Evolutionary conservation across 2,888 invertebrate species (phyloP).

Genomic region (Odontothrips loti): DNA sequence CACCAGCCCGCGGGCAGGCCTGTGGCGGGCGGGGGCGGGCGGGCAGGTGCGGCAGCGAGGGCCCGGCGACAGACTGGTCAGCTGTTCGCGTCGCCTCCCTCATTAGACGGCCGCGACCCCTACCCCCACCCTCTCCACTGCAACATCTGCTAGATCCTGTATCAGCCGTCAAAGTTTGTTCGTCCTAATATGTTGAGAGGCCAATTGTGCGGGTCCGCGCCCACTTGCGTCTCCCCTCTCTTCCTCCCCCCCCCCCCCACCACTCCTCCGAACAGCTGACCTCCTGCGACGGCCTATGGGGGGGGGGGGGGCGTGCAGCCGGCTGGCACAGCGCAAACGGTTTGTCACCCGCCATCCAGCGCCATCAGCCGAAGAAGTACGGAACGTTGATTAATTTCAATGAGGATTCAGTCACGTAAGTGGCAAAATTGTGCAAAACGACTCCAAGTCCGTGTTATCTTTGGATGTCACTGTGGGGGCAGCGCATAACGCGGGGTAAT

Average conservation of each 20-base stretch:
- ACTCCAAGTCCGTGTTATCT: too few species aligned
- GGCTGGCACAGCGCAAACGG: not conserved
- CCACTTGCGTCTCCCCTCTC: not conserved
- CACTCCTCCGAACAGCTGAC: constrained; percentile 13
- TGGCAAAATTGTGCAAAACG: too few species aligned
- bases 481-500: too few species aligned
- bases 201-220: constrained; percentile 6
- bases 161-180: constrained; percentile 26
- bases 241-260: too few species aligned
- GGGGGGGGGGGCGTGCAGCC: not conserved
- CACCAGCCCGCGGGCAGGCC: too few species aligned
- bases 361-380: not conserved
- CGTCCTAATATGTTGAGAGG: constrained; percentile 24
- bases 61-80: not conserved
- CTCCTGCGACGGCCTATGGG: not conserved
- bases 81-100: not conserved
- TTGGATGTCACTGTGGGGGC: too few species aligned
- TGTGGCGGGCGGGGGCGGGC: not conserved
- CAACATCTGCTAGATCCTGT: constrained; percentile 24
- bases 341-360: not conserved
- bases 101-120: not conserved
- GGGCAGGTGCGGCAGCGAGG: not conserved
- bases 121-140: not conserved
- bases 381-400: not conserved
- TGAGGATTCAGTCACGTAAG: too few species aligned